Evolutionary conservation across 2,113 vertebrate species (phyloP), one percentile per base, ranked within the genome.

Genomic region (Hyperoodon ampullatus): DNA sequence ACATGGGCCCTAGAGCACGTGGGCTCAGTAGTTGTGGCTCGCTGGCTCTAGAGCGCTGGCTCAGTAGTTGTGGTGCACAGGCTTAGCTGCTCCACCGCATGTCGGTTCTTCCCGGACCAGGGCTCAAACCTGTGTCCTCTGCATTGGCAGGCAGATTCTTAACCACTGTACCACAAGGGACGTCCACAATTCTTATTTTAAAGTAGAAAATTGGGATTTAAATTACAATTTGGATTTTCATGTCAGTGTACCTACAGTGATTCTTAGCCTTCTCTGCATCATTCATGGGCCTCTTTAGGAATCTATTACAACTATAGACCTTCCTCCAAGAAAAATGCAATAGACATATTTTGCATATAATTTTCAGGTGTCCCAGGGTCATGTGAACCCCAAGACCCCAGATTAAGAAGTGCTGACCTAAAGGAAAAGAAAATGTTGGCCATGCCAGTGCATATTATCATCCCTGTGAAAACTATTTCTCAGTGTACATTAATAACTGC

Each of bases 191-290:
- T 92, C 10, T 85, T 60, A 82, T 58, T 70, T 92, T 77, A 68
- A 90, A 87, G 30, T 90, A 50, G 86, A 10, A 93, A 84, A 35
- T 23, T 81, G 28, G 39, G 12, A 68, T 96, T 95, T 66, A 88
- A 86, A 60, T 93, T 78, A n/a, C 5, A 68, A 39, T 61, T 85
- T 78, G 28, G 11, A 96, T 71, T 92, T 70, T 88, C 63, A 92
- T 83, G 55, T 84, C 26, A 35, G 12, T 66, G 47, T 88, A 84
- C 26, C 4, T 71, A 65, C 9, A 84, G 47, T 88, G 70, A 80
- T 68, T 84, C 50, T 89, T 70, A 89, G 47, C 55, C 3, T 72
- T 42, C 58, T 81, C 77, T 83, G 39, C 71, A 60, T 66, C 47
- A 60, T 66, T 65, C 65, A 23, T 50, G 16, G 61, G 13, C 10